phyloP scores from a whole-genome alignment of 2,113 vertebrate species.

The Todiramphus chloris region DNA sequence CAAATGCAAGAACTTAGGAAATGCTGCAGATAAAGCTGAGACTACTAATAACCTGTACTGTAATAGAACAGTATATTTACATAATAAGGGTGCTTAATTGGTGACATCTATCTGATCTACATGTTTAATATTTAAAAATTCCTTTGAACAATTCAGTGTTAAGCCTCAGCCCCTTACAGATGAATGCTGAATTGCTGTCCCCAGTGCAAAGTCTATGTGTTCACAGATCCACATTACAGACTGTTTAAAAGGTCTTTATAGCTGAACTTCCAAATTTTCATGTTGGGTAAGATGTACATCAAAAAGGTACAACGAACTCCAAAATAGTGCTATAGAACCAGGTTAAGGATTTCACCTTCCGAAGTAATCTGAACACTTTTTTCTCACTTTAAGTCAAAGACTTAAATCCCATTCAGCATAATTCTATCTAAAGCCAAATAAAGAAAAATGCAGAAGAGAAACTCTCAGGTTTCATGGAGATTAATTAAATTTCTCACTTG shows the following conservation, averaged over 20 bases:
- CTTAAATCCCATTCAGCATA: not conserved
- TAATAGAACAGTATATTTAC: not conserved
- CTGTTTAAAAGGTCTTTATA: not conserved
- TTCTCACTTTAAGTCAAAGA: not conserved
- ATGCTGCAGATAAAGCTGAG: not conserved
- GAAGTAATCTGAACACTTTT: not conserved
- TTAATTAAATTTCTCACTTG: not conserved
- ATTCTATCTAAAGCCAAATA: not conserved
- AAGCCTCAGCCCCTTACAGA: not conserved
- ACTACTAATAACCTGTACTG: not conserved
- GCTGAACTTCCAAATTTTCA: not conserved
- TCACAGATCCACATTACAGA: not conserved
- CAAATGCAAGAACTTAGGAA: not conserved
- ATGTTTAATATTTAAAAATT: not conserved
- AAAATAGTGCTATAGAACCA: not conserved
- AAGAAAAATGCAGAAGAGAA: not conserved
- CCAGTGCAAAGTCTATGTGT: not conserved
- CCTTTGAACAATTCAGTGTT: not conserved
- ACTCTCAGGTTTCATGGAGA: not conserved
- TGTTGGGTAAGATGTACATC: not conserved
- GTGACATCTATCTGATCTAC: not conserved
- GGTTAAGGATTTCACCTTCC: not conserved
- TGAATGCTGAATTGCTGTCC: not conserved
- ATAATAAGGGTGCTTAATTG: not conserved
- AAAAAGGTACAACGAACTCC: not conserved